Base-by-base conservation (phyloP, 2,888 invertebrate genomes). In the Hydriomena furcata region DNA sequence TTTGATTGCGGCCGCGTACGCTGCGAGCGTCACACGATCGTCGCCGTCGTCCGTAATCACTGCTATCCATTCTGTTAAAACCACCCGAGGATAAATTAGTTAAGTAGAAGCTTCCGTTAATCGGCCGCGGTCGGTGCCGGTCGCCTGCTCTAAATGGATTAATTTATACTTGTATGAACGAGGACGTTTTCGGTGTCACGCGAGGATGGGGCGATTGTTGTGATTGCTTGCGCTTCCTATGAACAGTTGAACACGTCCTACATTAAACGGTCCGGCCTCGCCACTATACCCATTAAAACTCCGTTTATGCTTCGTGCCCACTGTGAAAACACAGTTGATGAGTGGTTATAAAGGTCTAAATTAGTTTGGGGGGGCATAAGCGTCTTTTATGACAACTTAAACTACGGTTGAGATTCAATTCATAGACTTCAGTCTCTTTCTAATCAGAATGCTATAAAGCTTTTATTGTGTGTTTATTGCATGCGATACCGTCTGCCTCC, bases 81-180 rank as follows among this genome's bases (percentile, higher is more conserved):
- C 90, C 84, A 88, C 88, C 90, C 88, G 85, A 83, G 85, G 78
- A 84, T 91, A 91, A 91, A 91, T 91, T 90, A 91, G 89, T 91
- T 91, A 91, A 91, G 90, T 91, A 91, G 91, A 85, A 83, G 86
- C 86, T 91, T 91, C 91, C 91, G 91, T 85, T 91, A 91, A 91
- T 91, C 91, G 91, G 82, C 79, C 81, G 80, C 76, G 80, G 79
- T 77, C 81, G 82, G 80, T 84, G 82, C 77, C 83, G 83, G 83
- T 78, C 79, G 86, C 73, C 68, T 81, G 84, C 68, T 84, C 84
- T 88, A 91, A 91, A 91, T 91, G 91, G 91, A 91, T 91, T 91
- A 91, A 91, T 91, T 91, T 91, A 91, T 91, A 91, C 89, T 86
- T 90, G 71, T 75, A 88, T 84, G 80, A 84, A 79, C 86, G 89